Conservation (phyloP, 2,888 invertebrate species). For the Scaptomyza caliginosa region DNA sequence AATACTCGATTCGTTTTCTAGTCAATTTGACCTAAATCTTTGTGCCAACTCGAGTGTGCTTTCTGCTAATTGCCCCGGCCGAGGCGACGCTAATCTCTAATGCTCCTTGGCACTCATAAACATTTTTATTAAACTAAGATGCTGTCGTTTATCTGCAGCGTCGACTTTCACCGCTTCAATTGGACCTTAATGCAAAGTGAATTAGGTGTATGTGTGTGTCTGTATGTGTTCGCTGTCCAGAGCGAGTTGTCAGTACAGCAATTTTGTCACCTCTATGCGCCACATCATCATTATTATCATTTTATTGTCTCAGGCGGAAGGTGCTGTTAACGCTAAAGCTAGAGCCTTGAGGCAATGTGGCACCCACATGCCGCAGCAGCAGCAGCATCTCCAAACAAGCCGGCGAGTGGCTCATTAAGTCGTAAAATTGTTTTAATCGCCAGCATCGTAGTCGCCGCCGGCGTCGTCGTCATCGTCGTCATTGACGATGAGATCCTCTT, state of each 20-base stretch:
- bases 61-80: constrained; percentile 47
- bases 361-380: constrained; percentile 67
- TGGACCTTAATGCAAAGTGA: constrained; percentile 33
- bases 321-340: constrained; percentile 7
- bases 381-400: constrained; percentile 20
- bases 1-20: constrained; percentile 2
- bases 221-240: background rate
- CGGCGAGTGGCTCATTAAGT: constrained; percentile 79
- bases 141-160: constrained; percentile 41
- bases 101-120: constrained; percentile 52
- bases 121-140: constrained; percentile 59
- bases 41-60: constrained; percentile 1
- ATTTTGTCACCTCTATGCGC: constrained; percentile 74
- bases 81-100: constrained; percentile 51
- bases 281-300: constrained; percentile 72
- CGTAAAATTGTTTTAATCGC: constrained; percentile 75
- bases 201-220: background rate
- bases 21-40: constrained; percentile 20
- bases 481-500: constrained; percentile 46
- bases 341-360: constrained; percentile 63
- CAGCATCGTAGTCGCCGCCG: constrained; percentile 19
- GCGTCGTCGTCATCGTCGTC: no score
- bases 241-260: constrained; percentile 57
- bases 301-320: constrained; percentile 61
- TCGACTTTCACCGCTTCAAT: constrained; percentile 27